Conservation (phyloP, 2,797 vertebrate genomes). For the Capromys pilorides region DNA sequence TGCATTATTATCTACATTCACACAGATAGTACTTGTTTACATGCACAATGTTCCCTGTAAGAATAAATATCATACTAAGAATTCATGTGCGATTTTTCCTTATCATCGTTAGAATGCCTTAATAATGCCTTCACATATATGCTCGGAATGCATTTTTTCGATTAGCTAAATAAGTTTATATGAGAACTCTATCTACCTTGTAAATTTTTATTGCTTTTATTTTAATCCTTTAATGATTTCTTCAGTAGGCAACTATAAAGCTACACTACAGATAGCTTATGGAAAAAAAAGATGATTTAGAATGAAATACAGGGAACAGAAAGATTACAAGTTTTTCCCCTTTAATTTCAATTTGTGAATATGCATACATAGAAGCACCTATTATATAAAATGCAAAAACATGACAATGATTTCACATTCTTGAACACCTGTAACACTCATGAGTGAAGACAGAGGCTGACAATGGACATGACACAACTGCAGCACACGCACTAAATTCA, state of each 20-base stretch:
- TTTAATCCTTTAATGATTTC: conserved; percentile 19
- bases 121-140: neutral
- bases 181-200: neutral
- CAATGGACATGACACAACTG: too few species aligned
- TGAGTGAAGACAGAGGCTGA: neutral
- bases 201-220: conserved; percentile 21
- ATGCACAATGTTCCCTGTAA: neutral
- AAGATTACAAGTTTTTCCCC: neutral
- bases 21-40: neutral
- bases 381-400: neutral
- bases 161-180: neutral
- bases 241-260: neutral
- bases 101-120: neutral
- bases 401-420: neutral
- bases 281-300: neutral
- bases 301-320: neutral
- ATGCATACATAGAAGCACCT: neutral
- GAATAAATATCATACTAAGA: neutral
- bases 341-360: neutral
- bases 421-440: neutral
- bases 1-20: neutral
- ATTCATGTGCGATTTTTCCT: neutral
- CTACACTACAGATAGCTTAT: neutral
- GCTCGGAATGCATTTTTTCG: neutral
- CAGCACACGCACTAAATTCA: neutral